Evolutionary conservation across 2,888 invertebrate genomes (phyloP).

Genomic region (Dicranocentrus wangi): DNA sequence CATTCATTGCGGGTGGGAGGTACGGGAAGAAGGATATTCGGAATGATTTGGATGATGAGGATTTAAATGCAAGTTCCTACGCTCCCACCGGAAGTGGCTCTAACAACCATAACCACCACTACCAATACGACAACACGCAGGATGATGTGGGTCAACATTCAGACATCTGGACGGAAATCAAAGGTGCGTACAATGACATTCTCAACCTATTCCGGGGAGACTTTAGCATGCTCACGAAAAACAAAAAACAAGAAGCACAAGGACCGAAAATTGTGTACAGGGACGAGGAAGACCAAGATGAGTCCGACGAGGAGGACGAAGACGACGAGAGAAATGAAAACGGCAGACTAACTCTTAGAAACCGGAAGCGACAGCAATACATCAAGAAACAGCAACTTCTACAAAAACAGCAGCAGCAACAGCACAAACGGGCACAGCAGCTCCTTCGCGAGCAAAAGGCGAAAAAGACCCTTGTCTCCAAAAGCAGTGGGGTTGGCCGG

Average conservation of each 20-base stretch:
- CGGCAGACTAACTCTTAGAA: conserved; percentile 15
- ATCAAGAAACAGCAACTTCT: conserved; percentile 47
- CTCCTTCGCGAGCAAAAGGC: not conserved
- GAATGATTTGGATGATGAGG: conserved; percentile 55
- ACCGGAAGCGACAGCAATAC: conserved; percentile 38
- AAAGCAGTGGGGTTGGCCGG: conserved; percentile 28
- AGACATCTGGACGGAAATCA: conserved; percentile 71
- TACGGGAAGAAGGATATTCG: conserved; percentile 61
- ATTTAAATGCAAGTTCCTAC: conserved; percentile 37
- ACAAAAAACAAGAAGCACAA: conserved; percentile 34
- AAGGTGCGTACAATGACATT: conserved; percentile 71
- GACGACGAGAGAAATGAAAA: conserved; percentile 48
- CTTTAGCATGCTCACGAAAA: conserved; percentile 44
- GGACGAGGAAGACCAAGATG: conserved; percentile 59
- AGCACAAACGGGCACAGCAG: not conserved
- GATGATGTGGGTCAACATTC: conserved; percentile 53
- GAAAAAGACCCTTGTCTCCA: conserved; percentile 42
- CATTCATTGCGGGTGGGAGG: conserved; percentile 53
- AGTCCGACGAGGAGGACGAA: conserved; percentile 52
- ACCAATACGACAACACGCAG: conserved; percentile 44
- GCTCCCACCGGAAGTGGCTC: not conserved
- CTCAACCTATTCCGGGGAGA: conserved; percentile 69
- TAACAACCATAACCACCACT: conserved; percentile 5
- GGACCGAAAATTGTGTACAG: conserved; percentile 64
- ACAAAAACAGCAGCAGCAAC: conserved; percentile 23